These are phyloP conservation scores for Artibeus lituratus DNA, from an alignment of 2,797 vertebrate species.

Conservation along the genomic window DNA sequence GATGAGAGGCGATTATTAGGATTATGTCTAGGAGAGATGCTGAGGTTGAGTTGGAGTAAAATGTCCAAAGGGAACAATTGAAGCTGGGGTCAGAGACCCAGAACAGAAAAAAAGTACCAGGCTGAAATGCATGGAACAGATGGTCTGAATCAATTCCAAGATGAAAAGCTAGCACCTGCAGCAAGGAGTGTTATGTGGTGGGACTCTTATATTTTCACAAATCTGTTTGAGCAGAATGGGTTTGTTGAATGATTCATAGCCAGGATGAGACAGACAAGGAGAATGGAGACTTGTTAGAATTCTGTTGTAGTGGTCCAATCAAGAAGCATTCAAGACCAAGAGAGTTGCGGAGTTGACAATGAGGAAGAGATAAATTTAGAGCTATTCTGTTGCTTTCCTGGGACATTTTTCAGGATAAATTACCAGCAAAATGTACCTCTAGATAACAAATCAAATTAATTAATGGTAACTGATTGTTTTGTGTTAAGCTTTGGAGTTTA, in stretches of 20 bases:
- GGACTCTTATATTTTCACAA: neutral
- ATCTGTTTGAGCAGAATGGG: neutral
- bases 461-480: neutral
- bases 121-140: neutral
- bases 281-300: neutral
- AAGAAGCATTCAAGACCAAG: neutral
- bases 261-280: neutral
- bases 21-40: neutral
- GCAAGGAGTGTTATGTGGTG: neutral
- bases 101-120: neutral
- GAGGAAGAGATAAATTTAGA: neutral
- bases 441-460: neutral
- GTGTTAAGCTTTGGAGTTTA: slow-evolving; percentile 24
- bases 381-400: neutral
- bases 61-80: neutral
- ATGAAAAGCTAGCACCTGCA: neutral
- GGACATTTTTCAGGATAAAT: neutral
- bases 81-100: neutral
- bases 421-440: neutral
- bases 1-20: neutral
- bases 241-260: neutral
- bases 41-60: neutral
- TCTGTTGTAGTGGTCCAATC: neutral
- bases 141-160: neutral
- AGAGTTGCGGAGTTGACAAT: neutral